Evolutionary conservation across 35 echinoderm and acorn worm genomes (phyloP).

Genomic region (Apostichopus japonicus): DNA sequence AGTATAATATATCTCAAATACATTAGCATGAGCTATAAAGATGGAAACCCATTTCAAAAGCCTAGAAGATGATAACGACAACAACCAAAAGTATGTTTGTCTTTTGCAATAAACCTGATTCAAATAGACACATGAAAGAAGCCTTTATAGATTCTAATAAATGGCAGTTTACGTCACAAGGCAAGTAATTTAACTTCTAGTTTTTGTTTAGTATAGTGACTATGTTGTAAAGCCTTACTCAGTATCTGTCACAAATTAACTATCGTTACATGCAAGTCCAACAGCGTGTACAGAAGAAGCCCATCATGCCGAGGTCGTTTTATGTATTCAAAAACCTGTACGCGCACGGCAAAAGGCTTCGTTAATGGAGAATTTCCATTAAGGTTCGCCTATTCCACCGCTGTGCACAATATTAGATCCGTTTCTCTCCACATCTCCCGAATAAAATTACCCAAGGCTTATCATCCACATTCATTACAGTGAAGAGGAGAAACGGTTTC

Average conservation of each 20-base stretch:
- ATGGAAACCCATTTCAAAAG: no score
- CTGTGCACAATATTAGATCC: conserved; percentile 32
- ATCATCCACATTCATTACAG: conserved; percentile 47
- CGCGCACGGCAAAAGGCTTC: neutral
- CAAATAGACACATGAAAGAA: no score
- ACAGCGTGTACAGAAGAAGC: neutral
- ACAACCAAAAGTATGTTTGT: no score
- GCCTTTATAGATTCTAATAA: no score
- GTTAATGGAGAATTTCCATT: conserved; percentile 39
- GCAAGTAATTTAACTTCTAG: no score
- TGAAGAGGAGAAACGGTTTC: conserved; percentile 42
- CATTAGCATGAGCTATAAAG: no score
- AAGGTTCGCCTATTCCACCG: neutral
- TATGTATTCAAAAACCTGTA: neutral
- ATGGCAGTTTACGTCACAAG: no score
- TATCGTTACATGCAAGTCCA: neutral
- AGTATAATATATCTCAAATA: no score
- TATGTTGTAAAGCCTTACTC: neutral
- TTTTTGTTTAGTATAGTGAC: neutral
- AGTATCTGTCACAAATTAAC: neutral
- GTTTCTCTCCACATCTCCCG: conserved; percentile 32
- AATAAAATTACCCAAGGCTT: conserved; percentile 35
- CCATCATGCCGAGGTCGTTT: neutral
- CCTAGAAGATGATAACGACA: no score
- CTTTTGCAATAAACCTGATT: no score